These are phyloP conservation scores for Epinephelus awoara DNA, from an alignment of 2,797 vertebrate species.

Conservation along the genomic window DNA sequence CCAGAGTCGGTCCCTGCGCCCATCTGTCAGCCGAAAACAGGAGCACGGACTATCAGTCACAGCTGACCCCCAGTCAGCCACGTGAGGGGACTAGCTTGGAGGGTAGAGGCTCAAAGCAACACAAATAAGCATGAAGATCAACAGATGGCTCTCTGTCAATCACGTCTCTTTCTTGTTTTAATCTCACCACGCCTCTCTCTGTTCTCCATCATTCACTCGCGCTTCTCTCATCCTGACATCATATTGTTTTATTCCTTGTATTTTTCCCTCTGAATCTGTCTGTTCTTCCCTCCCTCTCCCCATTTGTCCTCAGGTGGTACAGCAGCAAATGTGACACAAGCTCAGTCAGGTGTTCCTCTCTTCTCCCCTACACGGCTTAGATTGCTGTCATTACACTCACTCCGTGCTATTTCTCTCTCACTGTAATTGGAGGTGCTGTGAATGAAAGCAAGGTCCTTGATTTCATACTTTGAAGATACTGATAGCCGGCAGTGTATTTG, in stretches of 20 bases:
- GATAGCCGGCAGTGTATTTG: constrained; percentile 44
- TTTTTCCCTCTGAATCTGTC: background rate
- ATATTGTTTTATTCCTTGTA: constrained; percentile 6
- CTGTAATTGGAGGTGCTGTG: constrained; percentile 69
- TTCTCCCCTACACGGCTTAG: constrained; percentile 43
- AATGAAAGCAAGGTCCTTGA: constrained; percentile 68
- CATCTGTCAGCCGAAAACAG: constrained; percentile 79
- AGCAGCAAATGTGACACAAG: constrained; percentile 41
- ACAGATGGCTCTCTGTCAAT: constrained; percentile 78
- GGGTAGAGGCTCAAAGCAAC: constrained; percentile 49
- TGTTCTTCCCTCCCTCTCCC: constrained; percentile 10
- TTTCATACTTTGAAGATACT: constrained; percentile 69
- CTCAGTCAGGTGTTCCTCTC: constrained; percentile 51
- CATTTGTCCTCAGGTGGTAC: constrained; percentile 39
- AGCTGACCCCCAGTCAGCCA: constrained; percentile 75
- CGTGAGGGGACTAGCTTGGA: constrained; percentile 31
- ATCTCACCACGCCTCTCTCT: constrained; percentile 26
- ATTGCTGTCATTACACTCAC: constrained; percentile 73
- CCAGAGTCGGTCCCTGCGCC: constrained; percentile 66
- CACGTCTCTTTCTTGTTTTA: constrained; percentile 26
- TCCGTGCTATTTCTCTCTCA: constrained; percentile 63
- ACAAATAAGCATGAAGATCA: constrained; percentile 81
- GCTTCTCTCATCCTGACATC: constrained; percentile 19
- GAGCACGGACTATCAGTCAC: constrained; percentile 74
- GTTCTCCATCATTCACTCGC: constrained; percentile 34